Evolutionary conservation across 2,113 vertebrate genomes (phyloP).

Genomic region (Etia nguti): DNA sequence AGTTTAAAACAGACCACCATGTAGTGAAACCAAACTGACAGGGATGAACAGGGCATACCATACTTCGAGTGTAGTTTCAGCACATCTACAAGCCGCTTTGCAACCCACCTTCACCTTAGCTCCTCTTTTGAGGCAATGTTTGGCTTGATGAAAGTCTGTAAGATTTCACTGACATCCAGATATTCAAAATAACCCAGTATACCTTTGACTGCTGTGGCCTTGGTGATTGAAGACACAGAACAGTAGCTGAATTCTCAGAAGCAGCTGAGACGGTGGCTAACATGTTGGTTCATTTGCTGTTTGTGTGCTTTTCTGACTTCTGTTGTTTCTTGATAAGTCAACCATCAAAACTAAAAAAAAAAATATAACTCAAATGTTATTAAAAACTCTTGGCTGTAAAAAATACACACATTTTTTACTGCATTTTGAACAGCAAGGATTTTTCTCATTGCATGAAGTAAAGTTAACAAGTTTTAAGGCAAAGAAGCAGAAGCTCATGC

Average conservation of each 20-base stretch:
- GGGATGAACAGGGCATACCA: background rate
- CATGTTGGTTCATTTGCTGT: background rate
- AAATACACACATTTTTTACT: background rate
- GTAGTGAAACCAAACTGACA: background rate
- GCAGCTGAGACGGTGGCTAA: background rate
- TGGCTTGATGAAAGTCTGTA: background rate
- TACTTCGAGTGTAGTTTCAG: too few species aligned
- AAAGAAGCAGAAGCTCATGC: background rate
- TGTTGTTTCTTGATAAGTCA: background rate
- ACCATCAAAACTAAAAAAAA: background rate
- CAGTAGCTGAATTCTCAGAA: background rate
- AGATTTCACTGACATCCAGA: background rate
- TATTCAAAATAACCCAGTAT: background rate
- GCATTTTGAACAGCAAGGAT: background rate
- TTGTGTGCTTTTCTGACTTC: background rate
- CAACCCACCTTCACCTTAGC: background rate
- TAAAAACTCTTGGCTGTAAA: fast-evolving
- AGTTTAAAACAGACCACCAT: fast-evolving
- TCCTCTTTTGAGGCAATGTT: background rate
- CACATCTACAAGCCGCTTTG: background rate
- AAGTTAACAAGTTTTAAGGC: background rate
- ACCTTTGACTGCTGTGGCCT: background rate
- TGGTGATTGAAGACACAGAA: background rate
- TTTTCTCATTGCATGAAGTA: background rate
- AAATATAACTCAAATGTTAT: background rate